A percentile compares a stretch with the other conserved stretches of the same genome.
These are phyloP conservation scores for Drosophila subobscura DNA, from an alignment of 1,140 invertebrate genomes.

Conservation along the genomic window DNA sequence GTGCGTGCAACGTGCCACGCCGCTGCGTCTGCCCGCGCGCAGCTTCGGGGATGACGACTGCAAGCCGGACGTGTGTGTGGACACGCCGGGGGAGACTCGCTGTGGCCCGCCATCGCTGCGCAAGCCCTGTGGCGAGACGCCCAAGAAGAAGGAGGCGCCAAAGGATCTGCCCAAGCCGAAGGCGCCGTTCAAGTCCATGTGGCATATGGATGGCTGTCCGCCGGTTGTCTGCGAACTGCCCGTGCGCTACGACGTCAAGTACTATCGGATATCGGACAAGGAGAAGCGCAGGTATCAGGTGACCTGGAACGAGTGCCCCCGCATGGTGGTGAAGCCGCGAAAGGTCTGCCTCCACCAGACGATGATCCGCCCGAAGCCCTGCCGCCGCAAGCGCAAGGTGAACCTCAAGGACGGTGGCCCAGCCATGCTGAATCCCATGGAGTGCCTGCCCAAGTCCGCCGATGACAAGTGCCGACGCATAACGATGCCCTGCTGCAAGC, in stretches of 20 bases:
- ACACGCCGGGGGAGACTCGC: too few relatives aligned
- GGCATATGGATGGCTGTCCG: slow-evolving; percentile 18
- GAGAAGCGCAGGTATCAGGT: slow-evolving; percentile 58
- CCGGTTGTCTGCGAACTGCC: slow-evolving; percentile 29
- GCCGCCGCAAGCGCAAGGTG: slow-evolving; percentile 30
- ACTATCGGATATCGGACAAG: slow-evolving; percentile 54
- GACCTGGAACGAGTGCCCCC: slow-evolving; percentile 65
- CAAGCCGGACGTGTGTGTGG: too few relatives aligned
- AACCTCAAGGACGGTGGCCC: slow-evolving; percentile 5
- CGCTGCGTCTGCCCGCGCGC: neutral
- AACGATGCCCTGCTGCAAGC: slow-evolving; percentile 32
- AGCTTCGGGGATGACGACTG: neutral
- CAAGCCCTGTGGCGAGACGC: neutral
- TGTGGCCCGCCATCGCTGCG: too few relatives aligned
- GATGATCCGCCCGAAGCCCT: neutral
- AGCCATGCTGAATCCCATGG: slow-evolving; percentile 12
- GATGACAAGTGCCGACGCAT: slow-evolving; percentile 8
- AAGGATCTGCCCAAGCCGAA: slow-evolving; percentile 1
- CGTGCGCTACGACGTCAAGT: slow-evolving; percentile 10
- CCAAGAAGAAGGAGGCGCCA: neutral
- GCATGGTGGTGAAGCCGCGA: slow-evolving; percentile 54
- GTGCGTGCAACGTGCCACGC: slow-evolving; percentile 3
- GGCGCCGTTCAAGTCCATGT: slow-evolving; percentile 6
- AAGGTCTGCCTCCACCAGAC: slow-evolving; percentile 56
- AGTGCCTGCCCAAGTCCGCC: neutral